Evolutionary conservation across 2,888 invertebrate species (phyloP), one percentile per base, ranked within the genome.

Genomic region (Odontocerum albicorne): DNA sequence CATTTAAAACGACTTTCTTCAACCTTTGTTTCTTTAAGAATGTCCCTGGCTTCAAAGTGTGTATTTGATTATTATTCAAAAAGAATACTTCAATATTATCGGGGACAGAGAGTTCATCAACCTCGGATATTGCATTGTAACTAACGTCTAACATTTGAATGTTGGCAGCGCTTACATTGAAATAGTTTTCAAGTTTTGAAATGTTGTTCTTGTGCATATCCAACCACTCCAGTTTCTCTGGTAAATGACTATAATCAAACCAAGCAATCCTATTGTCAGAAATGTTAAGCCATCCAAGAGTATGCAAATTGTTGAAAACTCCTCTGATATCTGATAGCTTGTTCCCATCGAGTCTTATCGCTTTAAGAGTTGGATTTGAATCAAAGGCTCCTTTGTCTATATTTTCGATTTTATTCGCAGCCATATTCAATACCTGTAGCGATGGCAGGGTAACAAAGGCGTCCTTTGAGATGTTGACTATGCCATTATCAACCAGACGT

Each of bases 121-220:
- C 77, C 67, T 84, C 83, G 64, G 81, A 80, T 66, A 90, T 81
- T 61, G 80, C 77, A 74, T 90, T 90, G 72, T 79, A 85, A 67
- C 89, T 88, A 42, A 84, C 86, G 68, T 90, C 90, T 55, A 90
- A 78, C 83, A 85, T 87, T 74, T 85, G 83, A 64, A 88, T 85
- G 64, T 82, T 83, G 64, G 84, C 75, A 64, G 84, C 75, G 63
- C 74, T 75, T 57, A 83, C 72, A 64, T 85, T 85, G 68, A 84
- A 85, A 70, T 85, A 87, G 70, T 89, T 88, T 64, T 86, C 85
- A 59, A 90, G 73, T 69, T 87, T 85, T 60, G 83, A 80, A 62
- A 91, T 85, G 72, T 85, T 82, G 70, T 91, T 91, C 66, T 82
- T 81, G 70, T 89, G 89, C 72, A 90, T 84, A 74, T 90, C 90